phyloP scores from a whole-genome alignment of 1,140 invertebrate genomes.

The Venturia canescens region DNA sequence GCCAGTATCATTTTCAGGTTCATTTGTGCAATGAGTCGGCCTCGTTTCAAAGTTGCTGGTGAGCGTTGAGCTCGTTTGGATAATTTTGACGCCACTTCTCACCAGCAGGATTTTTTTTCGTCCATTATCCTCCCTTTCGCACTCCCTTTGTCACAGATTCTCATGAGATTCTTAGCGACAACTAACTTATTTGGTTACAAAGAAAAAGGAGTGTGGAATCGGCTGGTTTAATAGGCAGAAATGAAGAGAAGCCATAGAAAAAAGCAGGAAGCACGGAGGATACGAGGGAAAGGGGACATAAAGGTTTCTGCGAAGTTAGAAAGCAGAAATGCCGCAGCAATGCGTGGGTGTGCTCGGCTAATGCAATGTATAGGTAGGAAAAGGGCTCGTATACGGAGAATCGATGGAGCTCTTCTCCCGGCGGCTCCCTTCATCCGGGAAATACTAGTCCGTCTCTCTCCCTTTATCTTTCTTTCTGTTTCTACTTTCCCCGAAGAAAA shows the following conservation, averaged over 20 bases:
- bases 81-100: slow-evolving; percentile 62
- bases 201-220: slow-evolving; percentile 45
- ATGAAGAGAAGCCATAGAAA: slow-evolving; percentile 34
- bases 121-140: neutral
- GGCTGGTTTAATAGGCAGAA: slow-evolving; percentile 35
- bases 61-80: slow-evolving; percentile 55
- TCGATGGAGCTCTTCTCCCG: slow-evolving; percentile 52
- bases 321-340: slow-evolving; percentile 22
- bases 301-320: slow-evolving; percentile 24
- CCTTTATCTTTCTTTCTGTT: slow-evolving; percentile 34
- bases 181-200: slow-evolving; percentile 64
- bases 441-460: slow-evolving; percentile 31
- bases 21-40: slow-evolving; percentile 16
- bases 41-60: neutral
- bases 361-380: slow-evolving; percentile 34
- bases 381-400: slow-evolving; percentile 52
- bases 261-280: slow-evolving; percentile 44
- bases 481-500: slow-evolving; percentile 13
- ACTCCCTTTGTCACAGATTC: neutral
- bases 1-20: slow-evolving; percentile 42
- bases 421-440: slow-evolving; percentile 40
- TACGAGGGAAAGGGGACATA: neutral
- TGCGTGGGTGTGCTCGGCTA: neutral
- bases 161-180: slow-evolving; percentile 58
- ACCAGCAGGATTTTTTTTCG: slow-evolving; percentile 45